Conservation (phyloP, 2,797 vertebrate species). For the Notolabrus celidotus region DNA sequence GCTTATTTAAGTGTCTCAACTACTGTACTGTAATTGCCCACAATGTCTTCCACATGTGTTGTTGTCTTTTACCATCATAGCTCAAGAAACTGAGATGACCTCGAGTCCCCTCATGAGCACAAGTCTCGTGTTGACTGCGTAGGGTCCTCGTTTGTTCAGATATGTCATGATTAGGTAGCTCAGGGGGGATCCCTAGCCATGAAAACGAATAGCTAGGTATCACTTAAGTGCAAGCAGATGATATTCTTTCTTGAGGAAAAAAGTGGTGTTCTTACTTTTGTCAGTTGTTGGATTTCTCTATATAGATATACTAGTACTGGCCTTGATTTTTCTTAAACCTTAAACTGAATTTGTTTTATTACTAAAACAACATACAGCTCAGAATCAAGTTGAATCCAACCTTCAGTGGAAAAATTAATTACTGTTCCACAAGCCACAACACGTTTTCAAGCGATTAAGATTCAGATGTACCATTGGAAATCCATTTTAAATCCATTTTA, state of each 20-base stretch:
- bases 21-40: slow-evolving; percentile 78
- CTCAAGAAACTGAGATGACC: slow-evolving; percentile 37
- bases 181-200: slow-evolving; percentile 22
- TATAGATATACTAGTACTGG: slow-evolving; percentile 2
- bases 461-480: slow-evolving; percentile 19
- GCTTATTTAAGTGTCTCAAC: slow-evolving; percentile 74
- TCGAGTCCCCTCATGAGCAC: slow-evolving; percentile 19
- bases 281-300: slow-evolving; percentile 17
- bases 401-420: slow-evolving; percentile 4
- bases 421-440: slow-evolving; percentile 4
- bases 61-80: slow-evolving; percentile 44
- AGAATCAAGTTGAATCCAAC: slow-evolving; percentile 2
- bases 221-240: slow-evolving; percentile 45
- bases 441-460: not conserved
- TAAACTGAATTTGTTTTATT: slow-evolving; percentile 8
- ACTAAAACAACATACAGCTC: slow-evolving; percentile 29
- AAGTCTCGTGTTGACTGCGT: slow-evolving; percentile 24
- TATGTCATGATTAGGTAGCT: slow-evolving; percentile 20
- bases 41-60: slow-evolving; percentile 77
- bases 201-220: slow-evolving; percentile 33
- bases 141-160: slow-evolving; percentile 31
- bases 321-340: slow-evolving; percentile 20
- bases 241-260: slow-evolving; percentile 20
- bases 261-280: slow-evolving; percentile 29
- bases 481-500: slow-evolving; percentile 15